Evolutionary conservation across 2,888 invertebrate genomes (phyloP), one percentile per base, ranked within the genome.

Genomic region (Odontocolon sp.): DNA sequence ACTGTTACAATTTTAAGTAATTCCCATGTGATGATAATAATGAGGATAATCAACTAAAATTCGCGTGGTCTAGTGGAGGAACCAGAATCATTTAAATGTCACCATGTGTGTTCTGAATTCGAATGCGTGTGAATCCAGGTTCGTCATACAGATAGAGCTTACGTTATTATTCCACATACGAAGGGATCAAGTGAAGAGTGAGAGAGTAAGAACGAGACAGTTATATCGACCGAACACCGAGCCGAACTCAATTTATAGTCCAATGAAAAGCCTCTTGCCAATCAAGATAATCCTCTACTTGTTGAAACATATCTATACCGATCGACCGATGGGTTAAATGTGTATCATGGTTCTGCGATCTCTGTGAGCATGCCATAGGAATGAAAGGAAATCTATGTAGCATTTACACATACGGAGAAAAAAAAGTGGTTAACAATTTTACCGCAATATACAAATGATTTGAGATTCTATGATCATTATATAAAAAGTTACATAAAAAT

Each of bases 211-310:
- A 11, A 8, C 11, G 2, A 16, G 38, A 40, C 16, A 6, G 14
- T 18, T 16, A 40, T 42, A 63, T 23, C 23, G 33, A 63, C 47
- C 11, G 2, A 8, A 11, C 3, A 11, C n/a, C 18, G 45, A 47
- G 33, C 6, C 3, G 2, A 6, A 23, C 8, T 31, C 21, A 33
- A 47, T 63, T 33, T 47, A 45, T 63, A 21, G 33, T 33, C 33
- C 21, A 21, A 21, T 6, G 45, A 28, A 33, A 11, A 16, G n/a
- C 8, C 61, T 21, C 11, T 6, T 47, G 61, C 11, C 33, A 63
- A 47, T 63, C 61, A 63, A 45, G 61, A 63, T 61, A 45, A 33
- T 28, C 45, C 42, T 14, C 26, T 16, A 28, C n/a, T 45, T 28
- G 21, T 28, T 50, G 50, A 11, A 61, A 61, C 61, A 45, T n/a